Percentiles rank a stretch among this genome's conserved stretches.
These are phyloP conservation scores for Nyleta sp. DNA, from an alignment of 2,888 invertebrate species.

Conservation along the genomic window DNA sequence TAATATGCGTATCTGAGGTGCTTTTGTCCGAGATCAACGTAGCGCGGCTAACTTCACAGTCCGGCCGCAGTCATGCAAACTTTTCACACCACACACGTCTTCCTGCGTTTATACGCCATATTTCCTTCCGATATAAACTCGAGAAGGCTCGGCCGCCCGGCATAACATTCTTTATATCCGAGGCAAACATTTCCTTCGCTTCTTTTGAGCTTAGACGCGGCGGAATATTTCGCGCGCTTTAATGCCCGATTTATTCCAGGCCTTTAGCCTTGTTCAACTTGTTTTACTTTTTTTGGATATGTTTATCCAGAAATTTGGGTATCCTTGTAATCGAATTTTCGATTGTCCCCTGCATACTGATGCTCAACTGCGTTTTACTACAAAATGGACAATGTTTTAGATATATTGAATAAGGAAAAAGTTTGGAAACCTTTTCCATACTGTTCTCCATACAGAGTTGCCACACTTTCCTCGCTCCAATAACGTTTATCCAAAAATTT, in stretches of 20 bases:
- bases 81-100: conserved; percentile 74
- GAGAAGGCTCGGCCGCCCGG: conserved; percentile 40
- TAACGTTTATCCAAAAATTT: too few species aligned
- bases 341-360: too few species aligned
- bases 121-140: conserved; percentile 65
- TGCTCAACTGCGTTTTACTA: too few species aligned
- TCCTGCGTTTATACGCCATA: conserved; percentile 63
- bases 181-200: conserved; percentile 53
- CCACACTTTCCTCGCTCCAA: too few species aligned
- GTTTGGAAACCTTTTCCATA: too few species aligned
- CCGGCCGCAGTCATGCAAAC: conserved; percentile 75
- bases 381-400: too few species aligned
- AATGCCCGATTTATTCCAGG: conserved; percentile 35
- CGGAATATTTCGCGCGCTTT: conserved; percentile 41
- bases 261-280: conserved; percentile 11
- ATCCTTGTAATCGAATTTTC: too few species aligned
- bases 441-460: too few species aligned
- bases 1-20: conserved; percentile 68
- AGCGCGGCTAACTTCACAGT: conserved; percentile 76
- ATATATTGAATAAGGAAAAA: too few species aligned
- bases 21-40: conserved; percentile 77
- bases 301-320: too few species aligned
- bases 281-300: too few species aligned
- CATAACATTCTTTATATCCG: conserved; percentile 50
- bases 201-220: conserved; percentile 28